phyloP scores from a whole-genome alignment of 2,797 vertebrate species.

The Phoebastria nigripes region DNA sequence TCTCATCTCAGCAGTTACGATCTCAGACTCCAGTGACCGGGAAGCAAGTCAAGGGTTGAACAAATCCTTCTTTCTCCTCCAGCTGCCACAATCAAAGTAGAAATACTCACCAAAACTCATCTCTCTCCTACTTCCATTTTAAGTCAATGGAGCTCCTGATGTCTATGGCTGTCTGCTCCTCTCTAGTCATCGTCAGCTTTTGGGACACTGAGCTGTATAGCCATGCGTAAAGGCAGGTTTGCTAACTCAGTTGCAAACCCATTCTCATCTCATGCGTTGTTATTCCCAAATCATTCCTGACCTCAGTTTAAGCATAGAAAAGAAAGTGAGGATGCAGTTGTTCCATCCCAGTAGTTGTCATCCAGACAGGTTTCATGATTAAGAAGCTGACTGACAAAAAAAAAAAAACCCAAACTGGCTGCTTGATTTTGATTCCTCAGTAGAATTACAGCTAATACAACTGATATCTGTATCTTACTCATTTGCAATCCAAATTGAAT shows the following conservation, averaged over 20 bases:
- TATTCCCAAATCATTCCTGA: not conserved
- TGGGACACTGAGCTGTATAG: not conserved
- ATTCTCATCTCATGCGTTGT: not conserved
- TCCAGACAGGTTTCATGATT: not conserved
- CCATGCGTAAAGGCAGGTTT: not conserved
- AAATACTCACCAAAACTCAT: not conserved
- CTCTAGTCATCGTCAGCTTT: not conserved
- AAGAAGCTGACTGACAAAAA: not conserved
- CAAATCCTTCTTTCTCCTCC: not conserved
- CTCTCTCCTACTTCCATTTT: not conserved
- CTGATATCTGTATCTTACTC: not conserved
- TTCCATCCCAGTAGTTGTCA: not conserved
- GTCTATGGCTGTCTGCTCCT: not conserved
- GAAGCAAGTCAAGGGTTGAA: not conserved
- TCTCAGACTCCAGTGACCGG: not conserved
- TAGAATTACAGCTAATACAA: not conserved
- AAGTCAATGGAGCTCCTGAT: not conserved
- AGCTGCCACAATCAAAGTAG: not conserved
- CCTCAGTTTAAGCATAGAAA: not conserved
- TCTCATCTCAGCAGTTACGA: not conserved
- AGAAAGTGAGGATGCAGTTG: not conserved
- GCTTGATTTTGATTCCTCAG: not conserved
- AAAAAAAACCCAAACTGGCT: not conserved
- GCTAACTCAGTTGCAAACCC: not conserved
- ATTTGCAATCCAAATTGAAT: not conserved